Conservation (phyloP, 2,888 invertebrate genomes). For the Clostera curtula region DNA sequence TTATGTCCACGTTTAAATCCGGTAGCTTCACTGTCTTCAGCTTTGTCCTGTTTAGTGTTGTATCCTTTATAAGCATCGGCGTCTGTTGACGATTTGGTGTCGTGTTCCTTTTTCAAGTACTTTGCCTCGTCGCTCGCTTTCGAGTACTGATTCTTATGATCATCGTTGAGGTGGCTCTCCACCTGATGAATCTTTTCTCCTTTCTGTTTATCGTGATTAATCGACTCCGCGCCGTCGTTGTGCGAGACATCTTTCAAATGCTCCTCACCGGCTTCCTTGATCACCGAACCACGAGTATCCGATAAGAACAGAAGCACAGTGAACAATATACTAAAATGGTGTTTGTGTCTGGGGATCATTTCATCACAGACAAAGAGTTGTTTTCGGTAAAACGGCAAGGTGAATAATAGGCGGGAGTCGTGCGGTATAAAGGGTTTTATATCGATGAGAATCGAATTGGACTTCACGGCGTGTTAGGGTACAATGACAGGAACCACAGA, state of each 20-base stretch:
- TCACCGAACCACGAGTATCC: conserved; percentile 40
- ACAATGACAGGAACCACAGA: conserved; percentile 72
- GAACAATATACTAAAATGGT: conserved; percentile 29
- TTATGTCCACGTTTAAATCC: conserved; percentile 73
- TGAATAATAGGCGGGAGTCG: conserved; percentile 43
- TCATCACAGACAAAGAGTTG: conserved; percentile 39
- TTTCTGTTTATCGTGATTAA: conserved; percentile 60
- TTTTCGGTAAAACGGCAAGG: conserved; percentile 28
- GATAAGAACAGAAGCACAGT: conserved; percentile 42
- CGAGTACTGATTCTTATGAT: conserved; percentile 57
- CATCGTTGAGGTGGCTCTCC: conserved; percentile 55
- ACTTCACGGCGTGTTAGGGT: conserved; percentile 61
- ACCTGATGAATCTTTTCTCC: conserved; percentile 64
- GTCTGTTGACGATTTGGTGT: conserved; percentile 57
- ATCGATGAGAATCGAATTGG: conserved; percentile 51
- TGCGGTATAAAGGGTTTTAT: conserved; percentile 59
- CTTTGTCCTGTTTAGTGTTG: conserved; percentile 56
- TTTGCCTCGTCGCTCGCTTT: conserved; percentile 65
- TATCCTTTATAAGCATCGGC: conserved; percentile 62
- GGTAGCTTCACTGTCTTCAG: conserved; percentile 53
- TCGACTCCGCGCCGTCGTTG: conserved; percentile 52
- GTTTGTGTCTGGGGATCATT: conserved; percentile 46
- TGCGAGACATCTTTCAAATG: conserved; percentile 62
- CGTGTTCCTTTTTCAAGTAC: conserved; percentile 64
- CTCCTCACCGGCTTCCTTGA: conserved; percentile 65